phyloP scores from a whole-genome alignment of 2,888 invertebrate species.

The Pristionchus fissidentatus region DNA sequence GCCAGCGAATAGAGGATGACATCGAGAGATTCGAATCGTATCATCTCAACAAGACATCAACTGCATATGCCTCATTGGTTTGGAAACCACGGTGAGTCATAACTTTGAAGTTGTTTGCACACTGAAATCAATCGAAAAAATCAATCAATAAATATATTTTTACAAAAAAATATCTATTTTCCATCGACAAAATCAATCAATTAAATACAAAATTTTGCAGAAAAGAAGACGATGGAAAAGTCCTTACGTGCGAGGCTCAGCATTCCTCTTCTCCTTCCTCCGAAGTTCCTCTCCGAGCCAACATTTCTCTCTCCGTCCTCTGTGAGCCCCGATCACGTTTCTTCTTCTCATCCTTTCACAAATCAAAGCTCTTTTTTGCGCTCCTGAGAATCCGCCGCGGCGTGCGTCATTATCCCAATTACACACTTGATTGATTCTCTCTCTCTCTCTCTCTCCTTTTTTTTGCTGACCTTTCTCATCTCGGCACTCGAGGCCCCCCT shows the following conservation, averaged over 20 bases:
- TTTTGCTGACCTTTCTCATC: not conserved
- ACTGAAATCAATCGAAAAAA: not conserved
- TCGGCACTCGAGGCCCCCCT: not conserved
- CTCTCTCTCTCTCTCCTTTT: not conserved
- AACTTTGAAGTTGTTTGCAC: not conserved
- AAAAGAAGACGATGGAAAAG: slow-evolving; percentile 68
- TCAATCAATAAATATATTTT: not conserved
- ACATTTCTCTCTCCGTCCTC: slow-evolving; percentile 67
- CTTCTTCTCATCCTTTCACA: not conserved
- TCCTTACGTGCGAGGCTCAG: slow-evolving; percentile 70
- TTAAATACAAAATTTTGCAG: slow-evolving; percentile 49
- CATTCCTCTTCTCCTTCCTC: slow-evolving; percentile 63
- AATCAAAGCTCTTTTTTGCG: slow-evolving; percentile 30
- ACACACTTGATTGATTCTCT: slow-evolving; percentile 32
- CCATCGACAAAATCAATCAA: not conserved
- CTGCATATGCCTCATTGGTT: slow-evolving; percentile 58
- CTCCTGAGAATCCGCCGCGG: not conserved
- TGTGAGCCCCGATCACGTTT: slow-evolving; percentile 59
- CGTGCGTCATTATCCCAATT: slow-evolving; percentile 41
- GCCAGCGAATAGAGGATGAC: slow-evolving; percentile 63
- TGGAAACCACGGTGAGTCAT: slow-evolving; percentile 59
- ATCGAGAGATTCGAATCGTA: slow-evolving; percentile 57
- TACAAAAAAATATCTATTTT: not conserved
- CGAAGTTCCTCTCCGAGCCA: slow-evolving; percentile 54
- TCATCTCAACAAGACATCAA: slow-evolving; percentile 67